A percentile compares a stretch with the other conserved stretches of the same genome.
Evolutionary conservation across 2,888 invertebrate species (phyloP).

Genomic region (Morpho helenor): DNA sequence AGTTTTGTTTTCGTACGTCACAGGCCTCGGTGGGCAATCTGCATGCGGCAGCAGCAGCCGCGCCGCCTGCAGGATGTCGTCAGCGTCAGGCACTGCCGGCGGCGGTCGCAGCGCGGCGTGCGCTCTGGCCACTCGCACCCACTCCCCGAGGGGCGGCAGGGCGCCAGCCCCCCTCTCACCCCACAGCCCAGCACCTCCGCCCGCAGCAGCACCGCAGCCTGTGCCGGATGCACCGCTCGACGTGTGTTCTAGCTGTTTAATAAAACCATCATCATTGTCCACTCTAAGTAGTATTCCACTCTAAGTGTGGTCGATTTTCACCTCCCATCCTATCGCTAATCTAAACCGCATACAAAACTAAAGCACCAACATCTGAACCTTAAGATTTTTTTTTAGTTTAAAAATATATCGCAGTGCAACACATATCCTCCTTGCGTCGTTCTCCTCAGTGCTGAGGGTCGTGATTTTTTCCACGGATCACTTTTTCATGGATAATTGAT

Average conservation of each 20-base stretch:
- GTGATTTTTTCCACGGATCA: too few species aligned
- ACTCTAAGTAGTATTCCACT: too few species aligned
- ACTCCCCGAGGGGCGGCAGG: conserved; percentile 93
- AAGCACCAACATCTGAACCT: too few species aligned
- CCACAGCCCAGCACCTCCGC: conserved; percentile 79
- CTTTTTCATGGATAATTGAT: too few species aligned
- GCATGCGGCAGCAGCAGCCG: conserved; percentile 91
- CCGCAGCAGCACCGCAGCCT: conserved; percentile 37
- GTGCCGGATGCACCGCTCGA: conserved; percentile 40
- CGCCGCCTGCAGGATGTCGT: conserved; percentile 94
- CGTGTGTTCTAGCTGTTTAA: conserved; percentile 70
- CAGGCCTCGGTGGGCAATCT: conserved; percentile 90
- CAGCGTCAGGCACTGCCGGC: conserved; percentile 88
- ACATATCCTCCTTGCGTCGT: too few species aligned
- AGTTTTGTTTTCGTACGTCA: conserved; percentile 71
- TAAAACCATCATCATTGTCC: not conserved
- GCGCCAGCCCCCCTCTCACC: conserved; percentile 93
- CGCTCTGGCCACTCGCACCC: conserved; percentile 90
- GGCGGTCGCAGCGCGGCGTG: conserved; percentile 90
- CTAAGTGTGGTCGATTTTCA: too few species aligned
- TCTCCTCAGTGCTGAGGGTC: too few species aligned
- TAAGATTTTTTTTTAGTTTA: too few species aligned
- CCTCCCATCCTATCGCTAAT: too few species aligned
- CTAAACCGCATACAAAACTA: too few species aligned
- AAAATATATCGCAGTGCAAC: too few species aligned